Conservation (phyloP, 2,888 invertebrate genomes). For the Conops quadrifasciatus region DNA sequence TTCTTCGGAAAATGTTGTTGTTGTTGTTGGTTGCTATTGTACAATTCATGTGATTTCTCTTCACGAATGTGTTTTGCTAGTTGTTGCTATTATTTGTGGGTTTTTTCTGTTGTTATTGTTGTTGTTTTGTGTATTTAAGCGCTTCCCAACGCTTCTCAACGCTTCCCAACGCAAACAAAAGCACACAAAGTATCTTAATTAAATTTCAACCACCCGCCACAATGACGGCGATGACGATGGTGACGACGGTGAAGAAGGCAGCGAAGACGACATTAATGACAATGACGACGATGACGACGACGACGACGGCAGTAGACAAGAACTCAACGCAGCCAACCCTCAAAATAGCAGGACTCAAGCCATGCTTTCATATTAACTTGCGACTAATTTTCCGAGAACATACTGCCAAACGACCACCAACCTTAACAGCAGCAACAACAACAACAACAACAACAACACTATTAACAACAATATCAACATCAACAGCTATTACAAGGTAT, state of each 20-base stretch:
- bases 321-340: too few species aligned
- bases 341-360: too few species aligned
- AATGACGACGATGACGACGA: too few species aligned
- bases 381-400: background rate
- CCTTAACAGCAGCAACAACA: slow-evolving; percentile 37
- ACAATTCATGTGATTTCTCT: too few species aligned
- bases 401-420: slow-evolving; percentile 37
- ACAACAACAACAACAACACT: slow-evolving; percentile 19
- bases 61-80: too few species aligned
- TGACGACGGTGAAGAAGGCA: too few species aligned
- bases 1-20: too few species aligned
- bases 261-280: too few species aligned
- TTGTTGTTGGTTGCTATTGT: too few species aligned
- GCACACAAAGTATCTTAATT: slow-evolving; percentile 59
- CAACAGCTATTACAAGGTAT: slow-evolving; percentile 14
- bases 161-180: slow-evolving; percentile 34
- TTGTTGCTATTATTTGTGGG: background rate
- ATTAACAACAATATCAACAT: slow-evolving; percentile 20
- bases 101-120: slow-evolving; percentile 7
- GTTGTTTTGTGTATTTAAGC: background rate
- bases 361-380: too few species aligned
- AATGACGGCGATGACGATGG: background rate
- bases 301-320: too few species aligned
- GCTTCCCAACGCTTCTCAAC: too few species aligned
- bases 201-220: slow-evolving; percentile 56